Percentiles rank a stretch among this genome's conserved stretches.
These are phyloP conservation scores for Hydropsyche tenuis DNA, from an alignment of 1,140 invertebrate species.

Conservation along the genomic window DNA sequence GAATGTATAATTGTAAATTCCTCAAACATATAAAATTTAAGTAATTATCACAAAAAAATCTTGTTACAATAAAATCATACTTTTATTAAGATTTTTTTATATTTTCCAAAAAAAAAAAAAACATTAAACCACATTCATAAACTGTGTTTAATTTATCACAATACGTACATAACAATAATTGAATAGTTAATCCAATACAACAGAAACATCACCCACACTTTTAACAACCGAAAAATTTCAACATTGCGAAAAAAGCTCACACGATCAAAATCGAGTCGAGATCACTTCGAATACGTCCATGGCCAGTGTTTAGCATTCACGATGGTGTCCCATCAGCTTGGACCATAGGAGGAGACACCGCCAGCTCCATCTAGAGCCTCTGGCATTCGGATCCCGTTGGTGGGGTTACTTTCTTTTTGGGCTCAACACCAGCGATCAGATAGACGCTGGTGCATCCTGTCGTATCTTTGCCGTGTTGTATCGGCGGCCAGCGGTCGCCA, in stretches of 20 bases:
- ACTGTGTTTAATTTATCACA: too few species aligned
- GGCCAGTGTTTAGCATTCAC: conserved; percentile 27
- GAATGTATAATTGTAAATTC: too few species aligned
- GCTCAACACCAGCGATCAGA: background rate
- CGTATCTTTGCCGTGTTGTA: background rate
- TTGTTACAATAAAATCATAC: too few species aligned
- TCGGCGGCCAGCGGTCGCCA: too few species aligned
- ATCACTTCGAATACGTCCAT: background rate
- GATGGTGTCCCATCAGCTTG: conserved; percentile 12
- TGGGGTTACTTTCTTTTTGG: conserved; percentile 37
- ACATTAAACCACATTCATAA: too few species aligned
- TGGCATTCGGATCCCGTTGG: conserved; percentile 40
- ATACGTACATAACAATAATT: too few species aligned
- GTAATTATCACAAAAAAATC: too few species aligned
- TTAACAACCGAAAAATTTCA: background rate
- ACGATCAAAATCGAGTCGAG: background rate
- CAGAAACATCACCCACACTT: too few species aligned
- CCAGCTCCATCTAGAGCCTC: conserved; percentile 29
- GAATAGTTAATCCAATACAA: too few species aligned
- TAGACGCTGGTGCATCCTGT: background rate
- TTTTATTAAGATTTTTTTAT: too few species aligned
- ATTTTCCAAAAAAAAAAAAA: too few species aligned
- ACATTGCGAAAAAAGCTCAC: background rate
- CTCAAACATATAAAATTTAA: too few species aligned
- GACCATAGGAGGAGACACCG: conserved; percentile 36